phyloP scores from a whole-genome alignment of 2,797 vertebrate species.

The Brotula barbata region DNA sequence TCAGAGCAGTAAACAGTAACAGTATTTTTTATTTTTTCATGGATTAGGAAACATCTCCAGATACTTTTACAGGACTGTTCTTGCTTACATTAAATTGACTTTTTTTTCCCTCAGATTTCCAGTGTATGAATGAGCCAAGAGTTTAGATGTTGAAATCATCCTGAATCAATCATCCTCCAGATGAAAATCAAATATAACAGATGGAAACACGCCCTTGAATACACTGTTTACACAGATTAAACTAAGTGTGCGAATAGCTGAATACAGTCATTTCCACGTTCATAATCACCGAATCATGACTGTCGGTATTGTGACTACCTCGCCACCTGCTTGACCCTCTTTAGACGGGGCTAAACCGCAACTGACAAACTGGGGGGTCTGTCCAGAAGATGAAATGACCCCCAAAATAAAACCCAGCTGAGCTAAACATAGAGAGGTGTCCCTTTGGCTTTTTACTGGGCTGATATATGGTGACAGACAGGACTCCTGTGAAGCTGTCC shows the following conservation, averaged over 20 bases:
- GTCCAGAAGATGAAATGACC: slow-evolving; percentile 47
- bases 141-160: background rate
- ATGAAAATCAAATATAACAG: too few relatives aligned
- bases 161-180: background rate
- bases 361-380: slow-evolving; percentile 47
- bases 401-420: slow-evolving; percentile 54
- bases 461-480: slow-evolving; percentile 52
- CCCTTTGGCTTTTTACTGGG: slow-evolving; percentile 28
- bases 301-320: slow-evolving; percentile 15
- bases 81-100: too few relatives aligned
- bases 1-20: background rate
- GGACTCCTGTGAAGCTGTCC: slow-evolving; percentile 15
- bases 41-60: too few relatives aligned
- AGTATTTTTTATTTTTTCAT: background rate
- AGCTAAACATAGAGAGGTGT: slow-evolving; percentile 55
- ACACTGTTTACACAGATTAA: background rate
- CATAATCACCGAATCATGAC: background rate
- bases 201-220: background rate
- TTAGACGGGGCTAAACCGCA: slow-evolving; percentile 7
- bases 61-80: too few relatives aligned
- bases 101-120: background rate
- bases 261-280: background rate
- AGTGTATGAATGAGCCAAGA: slow-evolving; percentile 7
- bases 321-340: slow-evolving; percentile 47
- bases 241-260: background rate